A percentile compares a stretch with the other conserved stretches of the same genome.
Conservation (phyloP, 2,113 vertebrate genomes). For the Catharus fuscescens region DNA sequence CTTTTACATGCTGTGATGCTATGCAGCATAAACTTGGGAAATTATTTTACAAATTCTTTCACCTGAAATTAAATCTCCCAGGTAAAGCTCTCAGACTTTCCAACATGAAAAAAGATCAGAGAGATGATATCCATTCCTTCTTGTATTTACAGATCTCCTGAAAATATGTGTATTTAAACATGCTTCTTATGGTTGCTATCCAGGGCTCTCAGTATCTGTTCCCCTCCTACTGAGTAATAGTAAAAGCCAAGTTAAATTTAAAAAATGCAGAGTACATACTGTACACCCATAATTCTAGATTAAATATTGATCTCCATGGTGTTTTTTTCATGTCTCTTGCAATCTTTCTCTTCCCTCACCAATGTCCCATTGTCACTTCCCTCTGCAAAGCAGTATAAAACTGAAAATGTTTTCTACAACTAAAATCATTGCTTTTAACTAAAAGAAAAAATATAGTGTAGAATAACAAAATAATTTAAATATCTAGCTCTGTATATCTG, state of each 20-base stretch:
- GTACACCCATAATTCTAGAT: constrained; percentile 62
- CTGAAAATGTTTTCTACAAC: not conserved
- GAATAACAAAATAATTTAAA: not conserved
- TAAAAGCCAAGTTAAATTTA: constrained; percentile 66
- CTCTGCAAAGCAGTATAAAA: not conserved
- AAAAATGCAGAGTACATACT: constrained; percentile 58
- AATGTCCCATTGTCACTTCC: not conserved
- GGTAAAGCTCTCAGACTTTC: constrained; percentile 12
- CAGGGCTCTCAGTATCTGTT: constrained; percentile 38
- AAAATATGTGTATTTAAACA: constrained; percentile 52
- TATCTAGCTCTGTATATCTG: not conserved
- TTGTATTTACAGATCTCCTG: constrained; percentile 3
- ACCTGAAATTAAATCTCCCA: constrained; percentile 20
- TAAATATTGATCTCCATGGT: constrained; percentile 62
- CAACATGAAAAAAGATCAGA: constrained; percentile 7
- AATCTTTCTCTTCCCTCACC: constrained; percentile 1
- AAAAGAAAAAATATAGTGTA: not conserved
- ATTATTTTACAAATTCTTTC: constrained; percentile 18
- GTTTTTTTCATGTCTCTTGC: not conserved
- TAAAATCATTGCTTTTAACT: not conserved
- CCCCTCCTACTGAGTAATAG: constrained; percentile 58
- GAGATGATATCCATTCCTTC: not conserved
- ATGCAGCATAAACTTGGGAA: not conserved
- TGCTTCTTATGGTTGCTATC: constrained; percentile 41
- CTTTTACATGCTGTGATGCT: not conserved